Evolutionary conservation across 37 sponge, comb jelly and placozoan genomes (phyloP).

Genomic region (Oopsacas minuta): DNA sequence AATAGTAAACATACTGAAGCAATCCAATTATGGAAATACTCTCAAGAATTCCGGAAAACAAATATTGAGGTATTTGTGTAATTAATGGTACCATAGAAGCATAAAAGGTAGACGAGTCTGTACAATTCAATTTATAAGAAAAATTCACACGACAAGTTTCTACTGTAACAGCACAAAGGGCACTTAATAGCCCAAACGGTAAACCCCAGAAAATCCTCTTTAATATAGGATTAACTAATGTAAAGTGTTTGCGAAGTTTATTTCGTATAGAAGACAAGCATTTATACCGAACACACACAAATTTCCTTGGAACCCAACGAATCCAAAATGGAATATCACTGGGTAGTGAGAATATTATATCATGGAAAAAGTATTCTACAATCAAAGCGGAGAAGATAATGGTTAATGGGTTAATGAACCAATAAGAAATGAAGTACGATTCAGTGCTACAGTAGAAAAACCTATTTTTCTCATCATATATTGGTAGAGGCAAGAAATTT

Average conservation of each 20-base stretch:
- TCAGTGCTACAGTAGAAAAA: neutral
- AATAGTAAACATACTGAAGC: neutral
- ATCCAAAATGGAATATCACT: neutral
- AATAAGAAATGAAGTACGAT: neutral
- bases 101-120: neutral
- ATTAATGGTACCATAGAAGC: neutral
- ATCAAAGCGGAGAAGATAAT: neutral
- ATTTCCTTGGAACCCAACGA: neutral
- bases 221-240: neutral
- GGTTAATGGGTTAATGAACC: neutral
- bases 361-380: neutral
- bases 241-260: neutral
- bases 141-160: neutral
- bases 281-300: neutral
- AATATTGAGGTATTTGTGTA: neutral
- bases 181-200: slow-evolving; percentile 8
- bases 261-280: neutral
- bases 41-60: neutral
- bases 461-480: neutral
- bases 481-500: neutral
- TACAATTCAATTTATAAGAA: neutral
- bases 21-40: neutral
- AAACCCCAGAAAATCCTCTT: neutral
- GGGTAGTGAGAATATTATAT: neutral
- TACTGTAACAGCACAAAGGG: neutral